phyloP scores from a whole-genome alignment of 1,140 invertebrate genomes.

The Meloidogyne floridensis region DNA sequence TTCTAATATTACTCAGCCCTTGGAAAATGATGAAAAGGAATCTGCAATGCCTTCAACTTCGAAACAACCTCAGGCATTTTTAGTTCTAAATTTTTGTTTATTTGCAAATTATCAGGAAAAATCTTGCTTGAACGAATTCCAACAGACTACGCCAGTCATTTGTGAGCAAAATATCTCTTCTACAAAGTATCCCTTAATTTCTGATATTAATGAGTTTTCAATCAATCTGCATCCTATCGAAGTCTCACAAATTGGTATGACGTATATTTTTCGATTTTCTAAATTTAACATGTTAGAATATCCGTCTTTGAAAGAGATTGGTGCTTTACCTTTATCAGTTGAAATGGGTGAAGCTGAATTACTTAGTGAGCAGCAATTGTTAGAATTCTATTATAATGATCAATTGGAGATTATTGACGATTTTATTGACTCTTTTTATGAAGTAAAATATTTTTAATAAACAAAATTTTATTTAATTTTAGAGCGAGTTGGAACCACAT shows the following conservation, averaged over 20 bases:
- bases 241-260: background rate
- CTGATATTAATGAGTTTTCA: background rate
- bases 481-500: conserved; percentile 46
- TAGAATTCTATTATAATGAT: conserved; percentile 50
- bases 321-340: background rate
- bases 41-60: background rate
- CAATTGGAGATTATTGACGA: conserved; percentile 51
- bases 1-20: background rate
- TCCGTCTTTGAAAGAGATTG: background rate
- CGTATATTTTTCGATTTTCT: background rate
- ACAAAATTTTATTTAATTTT: conserved; percentile 29
- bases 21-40: background rate
- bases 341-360: conserved; percentile 37
- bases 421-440: conserved; percentile 50
- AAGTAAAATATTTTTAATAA: conserved; percentile 18
- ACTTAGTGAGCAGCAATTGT: conserved; percentile 40
- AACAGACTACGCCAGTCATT: background rate
- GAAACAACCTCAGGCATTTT: too few relatives aligned
- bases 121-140: background rate
- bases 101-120: too few relatives aligned
- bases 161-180: background rate
- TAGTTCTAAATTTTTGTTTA: too few relatives aligned
- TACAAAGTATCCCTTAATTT: background rate
- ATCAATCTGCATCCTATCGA: background rate
- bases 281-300: background rate